Evolutionary conservation across 2,888 invertebrate species (phyloP), one percentile per base, ranked within the genome.

Genomic region (Trachelus troglodyta): DNA sequence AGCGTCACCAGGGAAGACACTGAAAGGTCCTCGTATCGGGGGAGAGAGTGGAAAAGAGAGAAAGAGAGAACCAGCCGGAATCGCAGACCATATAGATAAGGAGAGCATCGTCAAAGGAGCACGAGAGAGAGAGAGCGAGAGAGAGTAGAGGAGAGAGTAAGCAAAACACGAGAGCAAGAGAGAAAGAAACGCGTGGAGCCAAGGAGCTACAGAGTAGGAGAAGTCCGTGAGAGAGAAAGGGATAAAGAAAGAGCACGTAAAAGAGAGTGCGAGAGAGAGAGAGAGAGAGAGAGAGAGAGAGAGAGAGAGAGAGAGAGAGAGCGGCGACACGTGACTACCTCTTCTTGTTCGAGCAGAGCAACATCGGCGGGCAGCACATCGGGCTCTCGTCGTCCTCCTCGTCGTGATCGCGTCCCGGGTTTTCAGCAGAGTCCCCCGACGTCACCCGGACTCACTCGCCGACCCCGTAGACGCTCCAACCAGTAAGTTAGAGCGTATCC

Each of bases 231-330:
- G 76, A 69, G 69, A 68, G 76, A 69, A 73, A 77, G 35, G 69
- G 34, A 80, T 74, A 76, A 68, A 69, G 79, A 79, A 75, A 81
- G 79, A 77, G 79, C 82, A 77, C 81, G 82, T 81, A 84, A 30
- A 33, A 3, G 30, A 69, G 30, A n/a, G 30, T 4, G 69, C 56
- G 37, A 34, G 74, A 35, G 9, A 34, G 31, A n/a, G 12, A 37
- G 15, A 35, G 35, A 34, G 68, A 11, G 68, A 56, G 11, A 56
- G 74, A 56, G 33, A 75, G 68, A 35, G 69, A 75, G n/a, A 71
- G 80, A 78, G 77, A 80, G 77, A 77, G 78, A 78, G 71, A n/a
- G n/a, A n/a, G n/a, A n/a, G n/a, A n/a, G n/a, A n/a, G n/a, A n/a
- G n/a, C 78, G 80, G 71, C 77, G 78, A 79, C 71, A 73, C 80